These are phyloP conservation scores for Centroberyx gerrardi DNA, from an alignment of 2,797 vertebrate species.

Conservation along the genomic window DNA sequence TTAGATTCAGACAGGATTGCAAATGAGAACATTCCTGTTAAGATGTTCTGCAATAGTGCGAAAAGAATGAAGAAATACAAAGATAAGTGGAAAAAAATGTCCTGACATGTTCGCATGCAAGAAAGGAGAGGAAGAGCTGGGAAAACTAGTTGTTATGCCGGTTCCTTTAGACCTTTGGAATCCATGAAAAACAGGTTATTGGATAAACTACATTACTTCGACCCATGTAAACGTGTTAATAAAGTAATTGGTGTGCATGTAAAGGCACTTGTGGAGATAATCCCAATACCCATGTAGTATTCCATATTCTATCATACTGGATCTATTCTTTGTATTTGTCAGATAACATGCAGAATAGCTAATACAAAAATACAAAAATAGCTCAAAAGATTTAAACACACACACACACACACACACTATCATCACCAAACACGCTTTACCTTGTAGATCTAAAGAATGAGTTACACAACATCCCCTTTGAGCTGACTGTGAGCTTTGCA, in stretches of 20 bases:
- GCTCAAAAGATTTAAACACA: too few species aligned
- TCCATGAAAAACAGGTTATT: too few species aligned
- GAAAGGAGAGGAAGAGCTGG: too few species aligned
- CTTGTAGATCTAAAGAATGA: too few species aligned
- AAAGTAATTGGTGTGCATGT: too few species aligned
- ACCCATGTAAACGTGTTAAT: slow-evolving; percentile 7
- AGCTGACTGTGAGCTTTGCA: slow-evolving; percentile 20
- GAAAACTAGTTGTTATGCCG: too few species aligned
- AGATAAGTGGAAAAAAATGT: not conserved
- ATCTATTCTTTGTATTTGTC: slow-evolving; percentile 30
- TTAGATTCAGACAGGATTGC: not conserved
- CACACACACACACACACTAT: not conserved
- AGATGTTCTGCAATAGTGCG: not conserved
- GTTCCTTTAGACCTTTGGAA: not conserved
- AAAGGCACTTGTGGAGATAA: not conserved
- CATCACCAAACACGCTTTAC: not conserved
- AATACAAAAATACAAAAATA: too few species aligned
- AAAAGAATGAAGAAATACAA: not conserved
- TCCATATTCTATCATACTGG: slow-evolving; percentile 27
- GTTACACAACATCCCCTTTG: slow-evolving; percentile 10
- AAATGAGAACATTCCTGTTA: not conserved
- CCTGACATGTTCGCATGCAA: too few species aligned
- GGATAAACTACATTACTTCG: not conserved
- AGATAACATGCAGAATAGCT: slow-evolving; percentile 23
- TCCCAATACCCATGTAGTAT: slow-evolving; percentile 35